Base-by-base conservation (phyloP, 2,888 invertebrate genomes). In the Rhodophaea formosa region DNA sequence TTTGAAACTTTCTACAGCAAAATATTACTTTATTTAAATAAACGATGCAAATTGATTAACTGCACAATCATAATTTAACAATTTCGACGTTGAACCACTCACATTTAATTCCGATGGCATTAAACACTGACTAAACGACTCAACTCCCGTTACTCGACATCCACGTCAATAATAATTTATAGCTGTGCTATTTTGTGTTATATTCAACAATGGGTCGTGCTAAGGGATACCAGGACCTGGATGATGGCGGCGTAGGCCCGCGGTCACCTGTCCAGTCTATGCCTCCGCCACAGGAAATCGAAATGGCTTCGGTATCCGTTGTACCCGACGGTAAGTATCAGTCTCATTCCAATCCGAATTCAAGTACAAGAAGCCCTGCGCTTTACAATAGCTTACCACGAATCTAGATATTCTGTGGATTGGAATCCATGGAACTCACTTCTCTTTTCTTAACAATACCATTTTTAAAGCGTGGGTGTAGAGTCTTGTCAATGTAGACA, bases 251-350 rank as follows among this genome's bases (percentile, higher is more conserved):
- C 35, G 79, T 74, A 56, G 82, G 79, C 43, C 76, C 80, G 1
- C 72, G 84, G 45, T 74, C 79, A 43, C 80, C 75, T 64, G 84
- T 76, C 62, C 71, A 86, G 14, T 79, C 90, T n/a, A 91, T 92
- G 75, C 92, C 92, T 53, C 90, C 90, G n/a, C 92, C 93, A 0
- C 93, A 93, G 74, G 93, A 93, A 77, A 94, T 96, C 68, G 96
- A 96, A 91, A 95, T 96, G 93, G 95, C 95, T 60, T 95, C 95
- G 3, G 95, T 95, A 30, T 94, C 95, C 7, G 96, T 96, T 30
- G 95, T 96, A 29, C 96, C 96, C 63, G 96, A 96, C 86, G 96
- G 96, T 96, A 91, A 57, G 74, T 60, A 23, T 23, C 5, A 3
- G 23, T 23, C 23, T 5, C 23, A 23, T n/a, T n/a, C n/a, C n/a